Evolutionary conservation across 2,888 invertebrate genomes (phyloP), one percentile per base, ranked within the genome.

Genomic region (Molanna angustata): DNA sequence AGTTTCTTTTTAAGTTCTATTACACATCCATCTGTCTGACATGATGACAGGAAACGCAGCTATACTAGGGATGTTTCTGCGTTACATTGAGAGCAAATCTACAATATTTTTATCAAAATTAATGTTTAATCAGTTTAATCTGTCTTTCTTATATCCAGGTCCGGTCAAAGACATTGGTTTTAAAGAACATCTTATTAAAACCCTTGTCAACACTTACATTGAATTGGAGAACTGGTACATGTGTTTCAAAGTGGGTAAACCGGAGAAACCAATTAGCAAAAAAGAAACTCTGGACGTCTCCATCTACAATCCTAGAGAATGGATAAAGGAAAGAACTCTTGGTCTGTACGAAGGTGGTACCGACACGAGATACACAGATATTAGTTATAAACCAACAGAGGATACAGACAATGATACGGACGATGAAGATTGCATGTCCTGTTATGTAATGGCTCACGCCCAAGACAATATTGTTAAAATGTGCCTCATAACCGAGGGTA

Each of bases 401-500:
- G 27, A 22, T n/a, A 6, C 19, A 0, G 53, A 57, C 32, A 33
- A 22, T 11, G 33, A 51, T 32, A 47, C 47, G 1, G 13, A 40
- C 1, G 62, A 66, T 1, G 64, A 62, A 7, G 35, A 41, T 9
- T 47, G 52, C 4, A 61, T 65, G n/a, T 58, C 61, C 59, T 66
- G 69, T 60, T 61, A 63, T 18, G 62, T 70, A 0, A 60, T 72
- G 2, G 66, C 65, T 2, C 69, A 72, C 52, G 83, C 83, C 1
- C 83, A 83, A 63, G 74, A 74, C 45, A 86, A 89, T 70, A 74
- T 88, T 50, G 64, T 83, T 27, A 80, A 83, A 61, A 74, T 79
- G 37, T 89, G 89, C 63, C 65, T 89, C 4, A 70, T 88, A 56
- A 71, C 84, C 0, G 88, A 90, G 66, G 86, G 88, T 1, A 67